Percentiles rank a stretch among this genome's conserved stretches.
Evolutionary conservation across 2,888 invertebrate genomes (phyloP).

Genomic region (Cosmia pyralina): DNA sequence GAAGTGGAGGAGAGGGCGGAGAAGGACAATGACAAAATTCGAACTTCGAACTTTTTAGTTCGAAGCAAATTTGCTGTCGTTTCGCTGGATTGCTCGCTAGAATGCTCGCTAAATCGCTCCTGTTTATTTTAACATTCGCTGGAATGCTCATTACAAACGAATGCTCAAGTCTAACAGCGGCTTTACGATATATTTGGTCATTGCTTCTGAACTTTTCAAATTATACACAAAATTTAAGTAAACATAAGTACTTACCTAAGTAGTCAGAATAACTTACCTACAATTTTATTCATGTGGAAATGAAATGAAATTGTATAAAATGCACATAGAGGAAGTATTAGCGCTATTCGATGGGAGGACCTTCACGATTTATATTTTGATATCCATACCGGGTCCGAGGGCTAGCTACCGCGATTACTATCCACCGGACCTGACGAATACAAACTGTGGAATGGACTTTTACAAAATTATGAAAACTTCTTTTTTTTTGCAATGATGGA

Average conservation of each 20-base stretch:
- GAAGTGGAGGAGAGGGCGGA: no score
- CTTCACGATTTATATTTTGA: constrained; percentile 61
- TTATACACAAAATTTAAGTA: not conserved
- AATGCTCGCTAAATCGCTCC: no score
- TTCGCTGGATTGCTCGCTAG: no score
- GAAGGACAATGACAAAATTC: no score
- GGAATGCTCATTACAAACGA: no score
- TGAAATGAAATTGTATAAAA: constrained; percentile 51
- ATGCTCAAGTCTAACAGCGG: no score
- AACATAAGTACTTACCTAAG: no score
- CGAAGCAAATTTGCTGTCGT: no score
- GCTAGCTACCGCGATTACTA: constrained; percentile 60
- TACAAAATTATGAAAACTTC: not conserved
- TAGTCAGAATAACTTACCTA: not conserved
- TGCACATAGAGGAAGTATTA: constrained; percentile 52
- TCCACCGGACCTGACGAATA: constrained; percentile 47
- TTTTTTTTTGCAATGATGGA: not conserved
- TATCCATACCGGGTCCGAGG: constrained; percentile 47
- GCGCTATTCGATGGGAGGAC: constrained; percentile 52
- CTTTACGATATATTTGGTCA: no score
- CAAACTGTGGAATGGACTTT: constrained; percentile 43
- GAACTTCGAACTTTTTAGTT: no score
- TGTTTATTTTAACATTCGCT: no score
- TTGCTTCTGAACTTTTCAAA: not conserved
- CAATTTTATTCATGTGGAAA: constrained; percentile 42